Evolutionary conservation across 2,888 invertebrate species (phyloP), one percentile per base, ranked within the genome.

Genomic region (Leptopilina drosophilae): DNA sequence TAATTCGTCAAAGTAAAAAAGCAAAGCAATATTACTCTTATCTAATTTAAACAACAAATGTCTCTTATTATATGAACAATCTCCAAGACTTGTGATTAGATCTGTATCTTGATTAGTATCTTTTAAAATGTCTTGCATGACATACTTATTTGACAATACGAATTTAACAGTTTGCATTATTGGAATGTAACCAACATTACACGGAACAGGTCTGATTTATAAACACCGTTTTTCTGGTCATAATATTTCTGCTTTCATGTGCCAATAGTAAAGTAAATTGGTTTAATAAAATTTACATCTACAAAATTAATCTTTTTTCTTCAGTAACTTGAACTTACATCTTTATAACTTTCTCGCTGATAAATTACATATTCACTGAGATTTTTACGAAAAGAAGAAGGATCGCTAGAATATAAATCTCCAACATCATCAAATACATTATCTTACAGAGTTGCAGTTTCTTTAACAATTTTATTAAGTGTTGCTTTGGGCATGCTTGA

Each of bases 21-120:
- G 79, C n/a, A 80, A 46, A 9, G 46, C 53, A 42, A 80, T 12
- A 14, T 65, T 67, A 59, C 76, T n/a, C 42, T 64, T n/a, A n/a
- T 64, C 33, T 0, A 14, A 12, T 64, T 26, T 20, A 56, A 76
- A 80, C 12, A 80, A 76, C 53, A 49, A 42, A 53, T 80, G 75
- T 42, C 7, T 26, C 3, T 64, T 20, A 49, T 64, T 77, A 64
- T 76, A 77, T 12, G 59, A 53, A 12, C 79, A 76, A 64, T 79
- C 76, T 56, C 5, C 14, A 26, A 79, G n/a, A 4, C 33, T 33
- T 64, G 20, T 33, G 4, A 33, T 33, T n/a, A 64, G n/a, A n/a
- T 64, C 14, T 14, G n/a, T 64, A 14, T 64, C 64, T n/a, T 5
- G 20, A 64, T 64, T n/a, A 64, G 14, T 64, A 64, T 64, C 14